These are phyloP conservation scores for Monoplex corrugatus DNA, from an alignment of 2,888 invertebrate species.

Conservation along the genomic window DNA sequence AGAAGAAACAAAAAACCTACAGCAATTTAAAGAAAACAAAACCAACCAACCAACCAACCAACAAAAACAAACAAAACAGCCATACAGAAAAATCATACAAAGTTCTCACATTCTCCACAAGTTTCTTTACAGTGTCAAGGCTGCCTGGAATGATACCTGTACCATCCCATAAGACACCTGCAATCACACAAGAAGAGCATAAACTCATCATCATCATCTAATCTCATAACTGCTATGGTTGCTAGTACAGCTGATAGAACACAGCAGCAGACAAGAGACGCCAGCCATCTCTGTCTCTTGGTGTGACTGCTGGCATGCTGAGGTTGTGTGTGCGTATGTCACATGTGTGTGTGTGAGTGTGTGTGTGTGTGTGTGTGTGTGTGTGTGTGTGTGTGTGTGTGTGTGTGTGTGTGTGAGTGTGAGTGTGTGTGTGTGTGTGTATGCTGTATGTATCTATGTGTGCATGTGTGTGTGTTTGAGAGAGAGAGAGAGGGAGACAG, in stretches of 20 bases:
- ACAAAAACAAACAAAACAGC: not conserved
- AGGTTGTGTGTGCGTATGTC: no score
- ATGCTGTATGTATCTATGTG: not conserved
- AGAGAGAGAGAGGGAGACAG: not conserved
- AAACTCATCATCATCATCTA: no score
- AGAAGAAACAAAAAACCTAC: not conserved
- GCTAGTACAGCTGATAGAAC: no score
- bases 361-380: constrained; percentile 1
- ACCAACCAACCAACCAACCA: no score
- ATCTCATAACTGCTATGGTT: no score
- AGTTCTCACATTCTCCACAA: constrained; percentile 84
- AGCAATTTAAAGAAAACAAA: not conserved
- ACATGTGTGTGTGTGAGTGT: no score
- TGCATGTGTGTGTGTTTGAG: not conserved
- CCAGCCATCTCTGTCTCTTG: no score
- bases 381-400: constrained; percentile 20
- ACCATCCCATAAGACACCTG: constrained; percentile 88
- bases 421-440: constrained; percentile 18
- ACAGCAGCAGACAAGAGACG: no score
- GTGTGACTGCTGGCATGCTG: no score
- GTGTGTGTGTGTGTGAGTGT: constrained; percentile 7
- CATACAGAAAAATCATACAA: not conserved
- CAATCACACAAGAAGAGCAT: no score
- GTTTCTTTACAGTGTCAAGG: constrained; percentile 87
- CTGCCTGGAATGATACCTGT: constrained; percentile 87